Evolutionary conservation across 2,888 invertebrate genomes (phyloP), one percentile per base, ranked within the genome.

Genomic region (Temnothorax ravouxi): DNA sequence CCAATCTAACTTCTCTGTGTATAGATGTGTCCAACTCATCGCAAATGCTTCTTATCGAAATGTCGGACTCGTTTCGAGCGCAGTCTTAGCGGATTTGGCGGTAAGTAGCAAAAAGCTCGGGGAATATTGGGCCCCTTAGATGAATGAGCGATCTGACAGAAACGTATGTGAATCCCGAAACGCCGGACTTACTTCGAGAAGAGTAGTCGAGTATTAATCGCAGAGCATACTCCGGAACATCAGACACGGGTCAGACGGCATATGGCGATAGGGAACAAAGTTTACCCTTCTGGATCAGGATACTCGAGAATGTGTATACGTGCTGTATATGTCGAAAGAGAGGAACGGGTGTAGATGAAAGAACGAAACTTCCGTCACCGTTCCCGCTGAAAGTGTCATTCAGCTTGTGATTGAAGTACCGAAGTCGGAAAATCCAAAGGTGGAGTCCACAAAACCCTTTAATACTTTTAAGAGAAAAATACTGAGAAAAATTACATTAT

Each of bases 261-360:
- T 84, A 86, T 84, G 84, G 82, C 82, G 47, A 67, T 34, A 67
- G 79, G 64, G 76, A 90, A 87, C 84, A 72, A 88, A 89, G 89
- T 89, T 89, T 87, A 88, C 87, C 85, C 85, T 88, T 87, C 75
- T 85, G 82, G 86, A 89, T 88, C 86, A 86, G 67, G 66, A 66
- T 79, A 79, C 61, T 86, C 83, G 61, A 64, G 66, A 56, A 74
- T 69, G 44, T 86, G 21, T 85, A 18, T n/a, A 87, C 75, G 76
- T 69, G 71, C 67, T 52, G 64, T 59, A 50, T 77, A 62, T 56
- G 52, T 71, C 44, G 76, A 74, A 67, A 82, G 76, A 61, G 76
- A 81, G 38, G 56, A 83, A 52, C 52, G 50, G 29, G 29, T 56
- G 71, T 59, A 56, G 44, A 84, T 21, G 41, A 44, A 79, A 38